phyloP scores from a whole-genome alignment of 1,140 invertebrate genomes.

The Cheumatopsyche charites region DNA sequence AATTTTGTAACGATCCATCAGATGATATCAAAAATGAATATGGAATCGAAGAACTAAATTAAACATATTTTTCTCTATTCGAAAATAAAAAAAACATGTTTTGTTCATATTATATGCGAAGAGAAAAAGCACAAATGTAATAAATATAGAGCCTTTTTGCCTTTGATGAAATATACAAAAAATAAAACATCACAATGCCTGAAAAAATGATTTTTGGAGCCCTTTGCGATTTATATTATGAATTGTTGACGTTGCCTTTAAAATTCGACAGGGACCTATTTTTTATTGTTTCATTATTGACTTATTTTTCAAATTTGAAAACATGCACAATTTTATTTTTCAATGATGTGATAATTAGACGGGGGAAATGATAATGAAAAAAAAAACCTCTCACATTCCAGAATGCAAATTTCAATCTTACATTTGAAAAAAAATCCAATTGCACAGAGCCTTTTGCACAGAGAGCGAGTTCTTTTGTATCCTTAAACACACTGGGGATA shows the following conservation, averaged over 20 bases:
- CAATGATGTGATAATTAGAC: neutral
- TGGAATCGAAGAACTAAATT: no score
- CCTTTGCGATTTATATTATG: slow-evolving; percentile 25
- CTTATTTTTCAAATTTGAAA: neutral
- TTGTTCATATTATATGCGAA: neutral
- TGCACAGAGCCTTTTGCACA: no score
- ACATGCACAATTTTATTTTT: neutral
- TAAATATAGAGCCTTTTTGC: slow-evolving; percentile 34
- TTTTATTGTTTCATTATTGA: slow-evolving; percentile 14
- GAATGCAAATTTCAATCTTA: no score
- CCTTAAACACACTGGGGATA: neutral
- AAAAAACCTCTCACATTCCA: neutral
- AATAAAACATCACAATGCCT: slow-evolving; percentile 27
- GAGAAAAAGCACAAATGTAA: slow-evolving; percentile 30
- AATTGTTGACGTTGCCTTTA: slow-evolving; percentile 20
- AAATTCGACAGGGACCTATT: slow-evolving; percentile 28
- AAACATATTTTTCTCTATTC: slow-evolving; percentile 1
- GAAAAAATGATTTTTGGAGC: slow-evolving; percentile 29
- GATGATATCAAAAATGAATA: no score
- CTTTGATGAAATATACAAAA: slow-evolving; percentile 28
- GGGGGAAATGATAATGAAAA: neutral
- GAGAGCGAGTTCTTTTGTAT: no score
- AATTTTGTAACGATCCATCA: no score
- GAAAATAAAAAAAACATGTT: neutral
- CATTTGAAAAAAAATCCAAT: no score